Percentiles rank a stretch among this genome's conserved stretches.
Conservation (phyloP, 2,888 invertebrate genomes). For the Oegoconia quadripuncta region DNA sequence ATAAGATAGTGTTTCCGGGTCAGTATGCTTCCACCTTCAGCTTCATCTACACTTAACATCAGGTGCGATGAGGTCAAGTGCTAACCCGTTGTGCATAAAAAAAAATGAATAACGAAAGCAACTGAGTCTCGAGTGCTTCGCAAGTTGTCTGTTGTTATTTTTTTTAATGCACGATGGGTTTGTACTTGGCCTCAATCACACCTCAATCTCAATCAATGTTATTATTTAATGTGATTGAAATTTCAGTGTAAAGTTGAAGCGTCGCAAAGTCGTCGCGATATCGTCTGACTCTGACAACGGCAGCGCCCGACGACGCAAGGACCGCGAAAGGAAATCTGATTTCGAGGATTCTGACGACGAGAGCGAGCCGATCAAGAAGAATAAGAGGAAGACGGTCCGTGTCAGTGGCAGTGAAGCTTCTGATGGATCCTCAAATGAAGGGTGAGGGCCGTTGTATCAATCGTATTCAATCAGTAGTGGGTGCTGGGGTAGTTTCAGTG, state of each 20-base stretch:
- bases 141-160: too few relatives aligned
- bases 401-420: slow-evolving; percentile 56
- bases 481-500: too few relatives aligned
- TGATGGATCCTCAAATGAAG: slow-evolving; percentile 41
- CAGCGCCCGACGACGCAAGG: slow-evolving; percentile 30
- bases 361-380: slow-evolving; percentile 40
- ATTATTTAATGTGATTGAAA: background rate
- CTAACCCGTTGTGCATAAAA: too few relatives aligned
- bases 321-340: slow-evolving; percentile 43
- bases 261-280: slow-evolving; percentile 61
- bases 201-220: too few relatives aligned
- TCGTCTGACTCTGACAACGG: slow-evolving; percentile 69
- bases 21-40: too few relatives aligned
- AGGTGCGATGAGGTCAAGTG: too few relatives aligned
- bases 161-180: too few relatives aligned
- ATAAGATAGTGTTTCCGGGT: too few relatives aligned
- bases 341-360: slow-evolving; percentile 62
- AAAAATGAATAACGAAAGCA: too few relatives aligned
- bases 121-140: too few relatives aligned
- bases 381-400: slow-evolving; percentile 59
- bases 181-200: background rate
- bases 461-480: too few relatives aligned
- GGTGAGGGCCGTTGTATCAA: slow-evolving; percentile 30
- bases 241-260: slow-evolving; percentile 50
- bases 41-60: too few relatives aligned